Base-by-base conservation (phyloP, 2,113 vertebrate genomes). In the Myrmophylax atrothorax region DNA sequence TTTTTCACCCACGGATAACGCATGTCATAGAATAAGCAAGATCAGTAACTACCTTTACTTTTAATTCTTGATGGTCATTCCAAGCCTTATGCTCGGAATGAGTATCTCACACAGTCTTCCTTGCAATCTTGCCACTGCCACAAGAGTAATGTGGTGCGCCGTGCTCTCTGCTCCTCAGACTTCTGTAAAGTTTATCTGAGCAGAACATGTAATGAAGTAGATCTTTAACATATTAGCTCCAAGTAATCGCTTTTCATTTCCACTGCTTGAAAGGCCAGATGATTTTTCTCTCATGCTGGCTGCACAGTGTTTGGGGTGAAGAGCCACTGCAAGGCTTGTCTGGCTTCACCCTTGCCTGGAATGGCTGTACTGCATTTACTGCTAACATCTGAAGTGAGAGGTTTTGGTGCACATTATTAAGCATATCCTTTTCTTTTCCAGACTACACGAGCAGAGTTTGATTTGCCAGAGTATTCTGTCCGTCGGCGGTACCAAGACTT, bases 401-500 rank as follows among this genome's bases (percentile, higher is more conserved):
- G 63, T 14, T 31, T 80, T 4, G 12, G 20, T 73, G 2, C 42
- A 78, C 29, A 25, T 63, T 93, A 28, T 66, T 93, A 33, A 74
- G 6, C 1, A 1, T 63, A 25, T 72, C 52, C 20, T 94, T 46
- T 55, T 96, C 17, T 72, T 91, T 96, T 89, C 24, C 95, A 99
- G 99, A 99, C 99, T 5, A 98, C 99, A 2, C 97, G 99, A 93
- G 98, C 98, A 49, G 99, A 99, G 93, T 99, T 99, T 90, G 99
- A 99, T 97, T 98, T 99, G 73, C 99, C 99, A 2, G 99, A 99
- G 74, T 99, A 99, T 97, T 98, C 98, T 6, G 97, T 99, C 53
- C 98, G 99, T 17, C 98, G 99, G 70, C 98, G 99, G 53, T 99
- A 99, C 97, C 99, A 99, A 96, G 99, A 99, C 96, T 99, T 99